Conservation (phyloP, 2,888 invertebrate genomes). For the Microplitis deprimator region DNA sequence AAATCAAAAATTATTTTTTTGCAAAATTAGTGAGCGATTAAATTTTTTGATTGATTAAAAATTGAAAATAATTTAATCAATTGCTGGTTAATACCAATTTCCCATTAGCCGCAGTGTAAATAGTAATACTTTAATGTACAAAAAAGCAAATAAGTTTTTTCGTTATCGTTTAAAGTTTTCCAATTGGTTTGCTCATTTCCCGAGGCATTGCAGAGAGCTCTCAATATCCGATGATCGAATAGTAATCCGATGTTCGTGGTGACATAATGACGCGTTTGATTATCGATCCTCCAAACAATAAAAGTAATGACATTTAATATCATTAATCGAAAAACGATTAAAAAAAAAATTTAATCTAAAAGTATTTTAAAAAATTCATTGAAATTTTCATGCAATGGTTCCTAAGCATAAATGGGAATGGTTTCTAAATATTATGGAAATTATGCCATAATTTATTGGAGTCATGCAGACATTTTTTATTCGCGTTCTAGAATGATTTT, state of each 20-base stretch:
- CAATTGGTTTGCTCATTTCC: slow-evolving; percentile 41
- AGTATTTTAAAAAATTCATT: neutral
- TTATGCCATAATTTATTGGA: too few species aligned
- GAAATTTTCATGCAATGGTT: too few species aligned
- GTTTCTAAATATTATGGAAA: too few species aligned
- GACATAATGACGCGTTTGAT: slow-evolving; percentile 46
- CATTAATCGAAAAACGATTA: neutral
- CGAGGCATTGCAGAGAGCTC: slow-evolving; percentile 12
- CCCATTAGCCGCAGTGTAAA: neutral
- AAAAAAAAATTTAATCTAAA: neutral
- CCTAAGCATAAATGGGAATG: too few species aligned
- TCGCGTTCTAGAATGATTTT: too few species aligned
- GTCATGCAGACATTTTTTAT: too few species aligned
- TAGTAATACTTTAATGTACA: slow-evolving; percentile 2
- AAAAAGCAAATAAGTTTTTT: slow-evolving; percentile 21
- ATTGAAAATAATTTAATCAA: slow-evolving; percentile 1
- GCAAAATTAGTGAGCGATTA: neutral
- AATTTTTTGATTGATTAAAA: neutral
- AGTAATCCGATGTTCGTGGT: slow-evolving; percentile 21
- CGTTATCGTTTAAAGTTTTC: slow-evolving; percentile 29
- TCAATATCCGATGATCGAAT: slow-evolving; percentile 39
- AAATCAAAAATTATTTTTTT: too few species aligned
- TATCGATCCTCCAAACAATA: slow-evolving; percentile 46
- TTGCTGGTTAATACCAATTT: neutral
- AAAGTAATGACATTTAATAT: slow-evolving; percentile 26